Percentiles rank a stretch among this genome's conserved stretches.
These are phyloP conservation scores for Neoarius graeffei DNA, from an alignment of 2,113 vertebrate genomes.

Conservation along the genomic window DNA sequence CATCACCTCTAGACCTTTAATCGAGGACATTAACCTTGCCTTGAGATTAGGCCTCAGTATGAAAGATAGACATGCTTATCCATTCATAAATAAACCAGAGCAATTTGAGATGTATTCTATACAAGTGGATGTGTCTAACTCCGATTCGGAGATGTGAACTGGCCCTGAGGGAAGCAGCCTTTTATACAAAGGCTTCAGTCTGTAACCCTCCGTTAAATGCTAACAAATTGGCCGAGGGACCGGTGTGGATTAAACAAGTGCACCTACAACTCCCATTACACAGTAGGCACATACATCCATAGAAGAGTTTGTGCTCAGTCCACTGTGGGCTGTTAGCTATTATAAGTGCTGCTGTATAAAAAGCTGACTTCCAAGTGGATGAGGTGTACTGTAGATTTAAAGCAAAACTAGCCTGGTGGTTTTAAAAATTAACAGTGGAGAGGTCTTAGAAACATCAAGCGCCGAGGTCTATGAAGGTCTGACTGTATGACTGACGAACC, in stretches of 20 bases:
- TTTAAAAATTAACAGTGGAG: background rate
- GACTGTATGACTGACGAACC: background rate
- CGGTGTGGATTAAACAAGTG: constrained; percentile 41
- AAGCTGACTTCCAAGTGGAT: constrained; percentile 1
- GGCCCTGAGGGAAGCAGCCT: constrained; percentile 36
- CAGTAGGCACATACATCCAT: constrained; percentile 22
- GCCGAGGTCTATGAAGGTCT: background rate
- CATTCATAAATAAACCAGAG: constrained; percentile 33
- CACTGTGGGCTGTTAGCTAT: constrained; percentile 19
- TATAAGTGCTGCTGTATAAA: constrained; percentile 17
- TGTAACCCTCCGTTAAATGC: constrained; percentile 29
- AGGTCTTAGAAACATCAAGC: background rate
- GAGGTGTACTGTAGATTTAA: background rate
- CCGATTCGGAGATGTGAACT: constrained; percentile 24
- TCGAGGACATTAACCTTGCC: constrained; percentile 27
- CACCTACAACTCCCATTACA: constrained; percentile 39
- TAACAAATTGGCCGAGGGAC: constrained; percentile 42
- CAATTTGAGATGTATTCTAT: constrained; percentile 28
- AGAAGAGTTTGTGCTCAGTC: constrained; percentile 18
- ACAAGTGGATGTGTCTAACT: constrained; percentile 33
- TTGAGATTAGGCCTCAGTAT: constrained; percentile 11
- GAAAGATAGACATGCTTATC: constrained; percentile 20
- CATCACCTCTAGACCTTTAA: constrained; percentile 38
- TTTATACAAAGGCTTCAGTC: constrained; percentile 37
- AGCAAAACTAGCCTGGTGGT: background rate